Evolutionary conservation across 2,113 vertebrate genomes (phyloP), one percentile per base, ranked within the genome.

Genomic region (Cinclus mexicanus): DNA sequence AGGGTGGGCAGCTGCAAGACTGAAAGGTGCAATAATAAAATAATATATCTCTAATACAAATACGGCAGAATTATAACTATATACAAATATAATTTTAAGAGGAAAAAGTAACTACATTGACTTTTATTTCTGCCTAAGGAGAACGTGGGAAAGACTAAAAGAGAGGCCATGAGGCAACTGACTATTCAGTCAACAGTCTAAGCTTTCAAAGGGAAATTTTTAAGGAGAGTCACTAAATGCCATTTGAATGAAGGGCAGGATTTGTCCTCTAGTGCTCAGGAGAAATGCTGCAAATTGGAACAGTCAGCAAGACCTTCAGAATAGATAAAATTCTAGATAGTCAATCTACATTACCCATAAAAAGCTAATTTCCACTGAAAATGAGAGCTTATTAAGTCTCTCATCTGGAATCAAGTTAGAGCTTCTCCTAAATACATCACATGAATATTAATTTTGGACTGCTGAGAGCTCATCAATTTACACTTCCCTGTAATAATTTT

Each of bases 361-460:
- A 91, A 90, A 13, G 33, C 21, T 77, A 31, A 24, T 81, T 89
- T 77, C 69, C 29, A 83, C 77, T 21, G 46, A 94, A 87, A 91
- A 55, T 53, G 46, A 55, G 46, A 91, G 26, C 65, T 79, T 95
- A 93, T 86, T 91, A 90, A 88, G 39, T 44, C 67, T 83, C 70
- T 82, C 11, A 0, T 72, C 81, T 57, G 53, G 57, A 92, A 90
- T 83, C 41, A 83, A 87, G 82, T 86, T 71, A 57, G 69, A 91
- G 57, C 26, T 68, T 84, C 92, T 92, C 61, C 52, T 95, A 95
- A 96, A 93, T 90, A 57, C 53, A 52, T 93, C 76, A 59, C 25
- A 57, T 21, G 84, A 94, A 95, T 94, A 79, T 77, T 97, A 91
- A 96, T 94, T 97, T 95, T 89, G 95, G 94, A 96, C 64, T 80